phyloP scores from a whole-genome alignment of 2,797 vertebrate genomes.

The Tarsius wallacei region DNA sequence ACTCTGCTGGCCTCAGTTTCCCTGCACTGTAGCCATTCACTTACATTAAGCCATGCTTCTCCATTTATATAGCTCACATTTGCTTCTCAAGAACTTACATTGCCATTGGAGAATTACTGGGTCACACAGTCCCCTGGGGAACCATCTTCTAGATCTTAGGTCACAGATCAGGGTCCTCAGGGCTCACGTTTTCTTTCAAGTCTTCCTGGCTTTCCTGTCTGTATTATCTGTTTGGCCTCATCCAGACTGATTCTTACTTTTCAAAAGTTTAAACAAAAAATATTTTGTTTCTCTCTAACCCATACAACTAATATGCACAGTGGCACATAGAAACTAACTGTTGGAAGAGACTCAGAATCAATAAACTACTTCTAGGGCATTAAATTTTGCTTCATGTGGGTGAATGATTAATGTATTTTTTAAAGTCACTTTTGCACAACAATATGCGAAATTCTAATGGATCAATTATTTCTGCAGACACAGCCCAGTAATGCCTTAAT shows the following conservation, averaged over 20 bases:
- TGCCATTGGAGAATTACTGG: background rate
- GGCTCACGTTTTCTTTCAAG: background rate
- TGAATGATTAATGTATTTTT: background rate
- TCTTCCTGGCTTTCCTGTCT: background rate
- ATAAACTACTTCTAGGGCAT: background rate
- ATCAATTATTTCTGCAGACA: background rate
- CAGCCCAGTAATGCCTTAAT: background rate
- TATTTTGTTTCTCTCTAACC: background rate
- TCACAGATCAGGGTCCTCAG: background rate
- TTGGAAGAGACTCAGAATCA: background rate
- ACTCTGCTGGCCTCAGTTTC: background rate
- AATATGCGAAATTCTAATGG: slow-evolving; percentile 9
- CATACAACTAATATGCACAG: background rate
- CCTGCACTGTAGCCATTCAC: background rate
- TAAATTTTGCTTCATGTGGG: background rate
- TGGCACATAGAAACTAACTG: background rate
- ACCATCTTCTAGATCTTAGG: background rate
- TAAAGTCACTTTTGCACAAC: background rate
- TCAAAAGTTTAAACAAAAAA: background rate
- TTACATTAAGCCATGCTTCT: background rate
- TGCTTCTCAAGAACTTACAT: background rate
- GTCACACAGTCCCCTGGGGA: background rate
- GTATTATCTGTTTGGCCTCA: background rate
- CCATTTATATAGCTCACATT: background rate
- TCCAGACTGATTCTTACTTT: background rate